Evolutionary conservation across 2,797 vertebrate genomes (phyloP), one percentile per base, ranked within the genome.

Genomic region (Muraenolepis orangiensis): DNA sequence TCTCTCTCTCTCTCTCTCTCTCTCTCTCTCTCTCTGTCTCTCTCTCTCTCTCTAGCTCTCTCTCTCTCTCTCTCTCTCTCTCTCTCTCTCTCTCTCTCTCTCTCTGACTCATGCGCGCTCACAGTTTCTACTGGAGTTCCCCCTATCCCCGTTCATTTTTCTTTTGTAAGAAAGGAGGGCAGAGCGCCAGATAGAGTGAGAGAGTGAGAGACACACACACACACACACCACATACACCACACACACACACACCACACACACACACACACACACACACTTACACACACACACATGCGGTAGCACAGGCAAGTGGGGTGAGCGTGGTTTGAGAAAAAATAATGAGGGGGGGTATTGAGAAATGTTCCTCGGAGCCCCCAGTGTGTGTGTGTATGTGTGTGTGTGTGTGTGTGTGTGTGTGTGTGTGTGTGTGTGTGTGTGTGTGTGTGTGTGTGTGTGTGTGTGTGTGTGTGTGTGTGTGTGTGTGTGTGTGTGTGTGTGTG

Each of bases 11-110:
- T 31, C 74, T 42, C 69, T 73, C 67, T 73, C 64, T 16, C 8
- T 66, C 26, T 66, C 64, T 28, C 23, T 23, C 57, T 64, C 57
- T 14, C 46, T 79, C 81, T 74, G 70, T 31, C 74, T 42, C 69
- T 73, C 67, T 73, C 64, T 16, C 8, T 66, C 26, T 66, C 64
- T 28, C n/a, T n/a, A n/a, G 85, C 64, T 66, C 23, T 29, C 64
- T 29, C 64, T 86, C 87, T 81, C 82, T 81, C 84, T 74, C 64
- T 66, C 23, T 29, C 64, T 29, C 64, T 86, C 87, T 81, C 82
- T 81, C 84, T 74, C 73, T 14, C 46, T 79, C 81, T 74, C 72
- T 31, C 74, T 42, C 69, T 73, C 67, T 73, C 64, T 16, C 8
- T 66, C 26, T 66, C 64, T 28, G 64, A 64, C 57, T 64, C 57